Evolutionary conservation across 2,797 vertebrate genomes (phyloP), one percentile per base, ranked within the genome.

Genomic region (Novumbra hubbsi): DNA sequence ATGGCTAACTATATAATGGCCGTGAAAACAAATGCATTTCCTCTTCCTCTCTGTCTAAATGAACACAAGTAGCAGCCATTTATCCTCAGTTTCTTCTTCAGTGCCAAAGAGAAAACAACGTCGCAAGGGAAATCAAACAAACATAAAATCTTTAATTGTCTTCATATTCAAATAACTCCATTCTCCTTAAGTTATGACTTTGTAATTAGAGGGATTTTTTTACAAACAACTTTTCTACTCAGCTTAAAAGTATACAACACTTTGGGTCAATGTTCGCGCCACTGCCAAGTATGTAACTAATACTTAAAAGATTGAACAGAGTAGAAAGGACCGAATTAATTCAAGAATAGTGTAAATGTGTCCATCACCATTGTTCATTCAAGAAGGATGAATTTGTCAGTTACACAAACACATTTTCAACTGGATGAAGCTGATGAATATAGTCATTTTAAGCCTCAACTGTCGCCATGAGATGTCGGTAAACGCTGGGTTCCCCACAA

Each of bases 91-190:
- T 12, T 73, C 75, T 73, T 76, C 84, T 85, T 86, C 83, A 24
- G 83, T 90, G 80, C 19, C 72, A 75, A 78, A 78, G 74, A 81
- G 81, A 90, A 88, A 87, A 85, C 80, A 85, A 83, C 86, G 85
- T 83, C 73, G 62, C 63, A 78, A 80, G 85, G 71, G 83, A 89
- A 90, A 91, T 92, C 82, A 87, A 90, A 91, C 87, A 88, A 86
- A 89, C 90, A 90, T 89, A 85, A 89, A 86, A 86, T 86, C 21
- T 73, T 84, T 92, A 87, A 92, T 91, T 89, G 89, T 89, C 87
- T 90, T 88, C 87, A 87, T 89, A 90, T 90, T 91, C 84, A 90
- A 88, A 89, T 89, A 65, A 28, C 81, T 90, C 87, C 73, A 84
- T 80, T 71, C 67, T 55, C 70, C 75, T 71, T 88, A 86, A 85